Conservation (phyloP, 2,888 invertebrate species). For the Coelopa pilipes region DNA sequence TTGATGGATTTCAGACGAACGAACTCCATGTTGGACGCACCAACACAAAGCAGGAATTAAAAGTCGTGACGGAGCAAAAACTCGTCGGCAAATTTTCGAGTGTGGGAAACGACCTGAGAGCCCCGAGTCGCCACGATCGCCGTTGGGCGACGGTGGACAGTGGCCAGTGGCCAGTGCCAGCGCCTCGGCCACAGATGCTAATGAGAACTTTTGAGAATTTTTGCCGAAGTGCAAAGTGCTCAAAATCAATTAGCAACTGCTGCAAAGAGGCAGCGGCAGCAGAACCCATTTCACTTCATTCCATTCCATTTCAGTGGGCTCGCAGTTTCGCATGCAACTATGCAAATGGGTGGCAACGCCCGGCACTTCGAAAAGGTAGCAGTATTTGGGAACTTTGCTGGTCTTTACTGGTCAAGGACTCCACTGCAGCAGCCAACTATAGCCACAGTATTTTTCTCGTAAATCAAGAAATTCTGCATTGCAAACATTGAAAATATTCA, state of each 20-base stretch:
- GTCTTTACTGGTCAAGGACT: no score
- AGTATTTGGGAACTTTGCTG: no score
- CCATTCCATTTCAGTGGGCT: neutral
- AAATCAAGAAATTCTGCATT: no score
- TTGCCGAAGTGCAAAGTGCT: slow-evolving; percentile 51
- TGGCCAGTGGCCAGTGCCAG: neutral
- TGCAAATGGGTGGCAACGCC: no score
- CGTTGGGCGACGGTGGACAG: no score
- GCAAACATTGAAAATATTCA: no score
- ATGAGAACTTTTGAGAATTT: slow-evolving; percentile 47
- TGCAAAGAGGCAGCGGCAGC: neutral
- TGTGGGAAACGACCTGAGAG: slow-evolving; percentile 14
- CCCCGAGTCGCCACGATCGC: neutral
- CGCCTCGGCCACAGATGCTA: slow-evolving; percentile 45
- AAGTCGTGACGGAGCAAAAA: slow-evolving; percentile 15
- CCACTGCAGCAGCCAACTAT: no score
- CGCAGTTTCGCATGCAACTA: no score
- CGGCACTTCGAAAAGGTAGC: no score
- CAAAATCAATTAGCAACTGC: slow-evolving; percentile 55
- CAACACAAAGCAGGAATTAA: neutral
- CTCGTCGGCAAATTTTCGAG: slow-evolving; percentile 28
- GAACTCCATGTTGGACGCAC: neutral
- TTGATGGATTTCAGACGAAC: slow-evolving; percentile 50
- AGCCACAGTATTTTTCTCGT: no score
- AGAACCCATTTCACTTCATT: neutral